These are phyloP conservation scores for Neotragus pygmaeus DNA, from an alignment of 2,113 vertebrate species.

Conservation along the genomic window DNA sequence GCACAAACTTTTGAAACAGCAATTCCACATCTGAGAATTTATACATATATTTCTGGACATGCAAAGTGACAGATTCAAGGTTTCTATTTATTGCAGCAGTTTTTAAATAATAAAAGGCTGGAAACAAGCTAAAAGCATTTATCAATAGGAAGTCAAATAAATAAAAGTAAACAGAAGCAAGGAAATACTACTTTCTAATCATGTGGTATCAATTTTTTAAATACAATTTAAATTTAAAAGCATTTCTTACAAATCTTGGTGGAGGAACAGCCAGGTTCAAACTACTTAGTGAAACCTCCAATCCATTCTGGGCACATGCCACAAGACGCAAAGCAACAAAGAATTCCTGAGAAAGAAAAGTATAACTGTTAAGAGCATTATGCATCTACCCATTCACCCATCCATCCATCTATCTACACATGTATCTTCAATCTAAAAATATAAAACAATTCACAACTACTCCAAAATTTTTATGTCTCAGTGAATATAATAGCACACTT, in stretches of 20 bases:
- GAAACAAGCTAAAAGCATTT: background rate
- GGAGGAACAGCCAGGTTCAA: constrained; percentile 91
- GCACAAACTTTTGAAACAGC: background rate
- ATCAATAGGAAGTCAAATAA: constrained; percentile 1
- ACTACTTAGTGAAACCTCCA: constrained; percentile 93
- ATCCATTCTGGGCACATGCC: constrained; percentile 97
- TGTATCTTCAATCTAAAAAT: constrained; percentile 39
- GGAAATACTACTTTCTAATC: constrained; percentile 22
- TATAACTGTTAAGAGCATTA: constrained; percentile 21
- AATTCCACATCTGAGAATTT: background rate
- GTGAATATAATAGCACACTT: background rate
- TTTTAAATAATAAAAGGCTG: constrained; percentile 29
- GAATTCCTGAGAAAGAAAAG: constrained; percentile 88
- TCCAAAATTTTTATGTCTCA: background rate
- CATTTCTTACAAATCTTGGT: constrained; percentile 95
- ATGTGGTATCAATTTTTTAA: constrained; percentile 3
- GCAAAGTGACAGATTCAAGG: background rate
- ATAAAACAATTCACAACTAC: constrained; percentile 34
- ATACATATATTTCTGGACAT: background rate
- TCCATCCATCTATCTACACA: background rate
- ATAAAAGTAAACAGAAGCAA: constrained; percentile 22
- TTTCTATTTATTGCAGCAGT: background rate
- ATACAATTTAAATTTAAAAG: constrained; percentile 43
- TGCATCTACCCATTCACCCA: background rate
- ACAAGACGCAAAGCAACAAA: constrained; percentile 94